phyloP scores from a whole-genome alignment of 2,797 vertebrate genomes.

The Pogonophryne albipinna region DNA sequence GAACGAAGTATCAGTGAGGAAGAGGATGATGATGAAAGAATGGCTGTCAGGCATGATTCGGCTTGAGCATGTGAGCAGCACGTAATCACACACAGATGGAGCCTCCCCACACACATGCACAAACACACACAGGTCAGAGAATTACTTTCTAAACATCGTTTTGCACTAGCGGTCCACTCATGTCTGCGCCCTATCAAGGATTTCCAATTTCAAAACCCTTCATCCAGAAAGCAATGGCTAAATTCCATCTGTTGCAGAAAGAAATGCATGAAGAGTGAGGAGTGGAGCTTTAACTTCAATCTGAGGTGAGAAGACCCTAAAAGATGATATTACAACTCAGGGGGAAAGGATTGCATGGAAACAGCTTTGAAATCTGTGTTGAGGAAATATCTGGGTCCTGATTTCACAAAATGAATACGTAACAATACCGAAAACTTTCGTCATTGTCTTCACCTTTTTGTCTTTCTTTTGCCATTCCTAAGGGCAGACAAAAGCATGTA shows the following conservation, averaged over 20 bases:
- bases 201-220: constrained; percentile 12
- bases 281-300: constrained; percentile 2
- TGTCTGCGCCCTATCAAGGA: constrained; percentile 15
- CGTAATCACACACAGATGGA: constrained; percentile 26
- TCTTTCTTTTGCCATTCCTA: background rate
- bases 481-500: background rate
- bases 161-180: constrained; percentile 15
- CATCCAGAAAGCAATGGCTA: background rate
- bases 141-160: constrained; percentile 12
- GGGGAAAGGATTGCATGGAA: too few relatives aligned
- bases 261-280: background rate
- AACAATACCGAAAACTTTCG: background rate
- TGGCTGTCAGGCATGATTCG: constrained; percentile 23
- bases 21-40: constrained; percentile 26
- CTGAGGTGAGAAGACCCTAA: constrained; percentile 2
- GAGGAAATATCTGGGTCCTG: background rate
- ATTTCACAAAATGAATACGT: background rate
- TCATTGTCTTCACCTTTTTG: background rate
- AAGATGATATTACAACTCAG: background rate
- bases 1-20: background rate
- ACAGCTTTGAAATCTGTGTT: background rate
- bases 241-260: background rate
- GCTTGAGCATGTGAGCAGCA: constrained; percentile 29
- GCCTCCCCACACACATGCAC: background rate
- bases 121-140: constrained; percentile 11